phyloP scores from a whole-genome alignment of 2,888 invertebrate genomes.

The Alviniconcha strummeri region DNA sequence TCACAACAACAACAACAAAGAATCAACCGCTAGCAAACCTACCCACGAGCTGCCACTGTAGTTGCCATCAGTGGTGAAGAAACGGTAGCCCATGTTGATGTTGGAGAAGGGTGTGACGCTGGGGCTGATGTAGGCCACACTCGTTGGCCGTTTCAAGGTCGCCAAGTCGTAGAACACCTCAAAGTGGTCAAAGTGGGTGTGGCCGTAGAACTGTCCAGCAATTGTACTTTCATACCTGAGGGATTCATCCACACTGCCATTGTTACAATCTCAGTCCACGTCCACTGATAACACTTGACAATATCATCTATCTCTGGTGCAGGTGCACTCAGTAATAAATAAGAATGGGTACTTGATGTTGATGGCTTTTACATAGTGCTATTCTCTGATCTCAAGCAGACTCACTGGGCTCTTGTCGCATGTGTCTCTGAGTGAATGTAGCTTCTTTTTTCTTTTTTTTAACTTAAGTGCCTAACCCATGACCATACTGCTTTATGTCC shows the following conservation, averaged over 20 bases:
- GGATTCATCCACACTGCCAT: background rate
- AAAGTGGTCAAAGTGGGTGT: slow-evolving; percentile 86
- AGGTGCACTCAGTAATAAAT: too few relatives aligned
- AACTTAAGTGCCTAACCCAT: too few relatives aligned
- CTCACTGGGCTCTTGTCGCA: too few relatives aligned
- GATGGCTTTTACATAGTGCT: too few relatives aligned
- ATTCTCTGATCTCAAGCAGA: too few relatives aligned
- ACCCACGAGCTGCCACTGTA: slow-evolving; percentile 64
- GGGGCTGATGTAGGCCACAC: slow-evolving; percentile 88
- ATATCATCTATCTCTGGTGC: background rate
- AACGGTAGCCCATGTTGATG: slow-evolving; percentile 94
- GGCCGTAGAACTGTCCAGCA: slow-evolving; percentile 77
- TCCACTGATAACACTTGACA: background rate
- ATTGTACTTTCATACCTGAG: slow-evolving; percentile 73
- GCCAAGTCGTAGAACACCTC: slow-evolving; percentile 81
- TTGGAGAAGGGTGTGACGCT: slow-evolving; percentile 84
- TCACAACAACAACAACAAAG: too few relatives aligned
- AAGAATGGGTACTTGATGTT: background rate
- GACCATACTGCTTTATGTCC: too few relatives aligned
- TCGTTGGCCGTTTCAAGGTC: slow-evolving; percentile 77
- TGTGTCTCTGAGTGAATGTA: too few relatives aligned
- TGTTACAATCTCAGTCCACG: background rate
- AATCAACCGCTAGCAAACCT: slow-evolving; percentile 31
- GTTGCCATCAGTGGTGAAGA: slow-evolving; percentile 96
- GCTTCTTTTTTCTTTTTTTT: too few relatives aligned